phyloP scores from a whole-genome alignment of 64 coral and sea anemone genomes.

The Montipora cactus region DNA sequence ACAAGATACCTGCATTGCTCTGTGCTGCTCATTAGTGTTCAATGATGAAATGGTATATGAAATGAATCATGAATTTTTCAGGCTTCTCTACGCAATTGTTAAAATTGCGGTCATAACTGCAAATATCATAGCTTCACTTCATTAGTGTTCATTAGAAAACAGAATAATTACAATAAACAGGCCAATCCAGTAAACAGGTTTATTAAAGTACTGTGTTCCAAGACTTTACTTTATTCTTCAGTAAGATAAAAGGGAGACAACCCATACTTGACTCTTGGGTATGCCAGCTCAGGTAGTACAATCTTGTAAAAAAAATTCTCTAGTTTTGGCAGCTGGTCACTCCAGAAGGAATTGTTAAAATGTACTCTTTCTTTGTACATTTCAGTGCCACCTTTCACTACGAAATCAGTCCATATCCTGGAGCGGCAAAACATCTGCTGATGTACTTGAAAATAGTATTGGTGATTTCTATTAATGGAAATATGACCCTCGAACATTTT shows the following conservation, averaged over 20 bases:
- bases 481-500: conserved; percentile 35
- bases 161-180: too few species aligned
- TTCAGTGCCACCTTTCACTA: conserved; percentile 54
- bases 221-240: too few species aligned
- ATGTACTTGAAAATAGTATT: conserved; percentile 59
- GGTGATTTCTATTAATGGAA: conserved; percentile 52
- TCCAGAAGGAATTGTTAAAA: conserved; percentile 41
- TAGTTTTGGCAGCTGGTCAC: conserved; percentile 31
- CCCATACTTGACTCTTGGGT: background rate
- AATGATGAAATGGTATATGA: too few species aligned
- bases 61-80: too few species aligned
- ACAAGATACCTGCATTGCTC: too few species aligned
- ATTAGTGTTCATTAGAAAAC: too few species aligned
- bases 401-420: conserved; percentile 41
- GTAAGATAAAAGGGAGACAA: conserved; percentile 17
- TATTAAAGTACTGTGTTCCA: too few species aligned
- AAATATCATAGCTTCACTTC: too few species aligned
- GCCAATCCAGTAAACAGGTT: too few species aligned
- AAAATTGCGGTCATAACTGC: too few species aligned
- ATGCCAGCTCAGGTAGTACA: conserved; percentile 24
- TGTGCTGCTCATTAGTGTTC: too few species aligned
- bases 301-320: conserved; percentile 24
- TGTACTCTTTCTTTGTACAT: conserved; percentile 45
- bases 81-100: too few species aligned
- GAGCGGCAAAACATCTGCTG: conserved; percentile 37